A percentile compares a stretch with the other conserved stretches of the same genome.
Evolutionary conservation across 2,113 vertebrate genomes (phyloP).

Genomic region (Bubo blakistoni): DNA sequence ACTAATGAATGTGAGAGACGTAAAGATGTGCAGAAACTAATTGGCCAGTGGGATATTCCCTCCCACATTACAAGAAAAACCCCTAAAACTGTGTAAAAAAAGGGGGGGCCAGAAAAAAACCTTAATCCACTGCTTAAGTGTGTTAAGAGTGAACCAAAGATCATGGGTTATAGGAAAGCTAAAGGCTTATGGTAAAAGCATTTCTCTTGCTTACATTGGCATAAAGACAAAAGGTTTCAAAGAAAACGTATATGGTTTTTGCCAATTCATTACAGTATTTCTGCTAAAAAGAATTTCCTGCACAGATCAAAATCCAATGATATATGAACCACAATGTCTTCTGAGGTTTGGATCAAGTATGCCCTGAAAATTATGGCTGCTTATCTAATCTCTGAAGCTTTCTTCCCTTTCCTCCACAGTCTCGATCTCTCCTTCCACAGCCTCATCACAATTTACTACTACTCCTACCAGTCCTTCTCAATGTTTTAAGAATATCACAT

Average conservation of each 20-base stretch:
- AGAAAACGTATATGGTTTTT: neutral
- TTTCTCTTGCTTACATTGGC: slow-evolving; percentile 44
- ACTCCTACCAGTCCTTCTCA: neutral
- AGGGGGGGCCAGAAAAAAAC: neutral
- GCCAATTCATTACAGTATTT: slow-evolving; percentile 35
- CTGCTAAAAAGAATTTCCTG: slow-evolving; percentile 6
- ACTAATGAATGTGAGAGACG: neutral
- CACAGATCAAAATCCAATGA: slow-evolving; percentile 18
- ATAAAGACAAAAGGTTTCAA: slow-evolving; percentile 30
- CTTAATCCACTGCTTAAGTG: neutral
- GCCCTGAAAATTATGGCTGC: neutral
- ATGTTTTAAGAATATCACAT: neutral
- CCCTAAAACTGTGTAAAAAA: neutral
- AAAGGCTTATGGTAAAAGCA: slow-evolving; percentile 27
- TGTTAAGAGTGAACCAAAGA: neutral
- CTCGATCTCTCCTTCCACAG: neutral
- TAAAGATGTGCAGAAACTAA: neutral
- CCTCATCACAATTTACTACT: neutral
- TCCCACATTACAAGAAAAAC: neutral
- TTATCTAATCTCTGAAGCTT: slow-evolving; percentile 39
- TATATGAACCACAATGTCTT: neutral
- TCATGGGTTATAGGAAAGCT: neutral
- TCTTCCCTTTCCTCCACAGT: neutral
- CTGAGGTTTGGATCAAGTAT: slow-evolving; percentile 14
- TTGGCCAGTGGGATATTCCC: neutral